phyloP scores from a whole-genome alignment of 2,888 invertebrate species.

The Spodoptera littoralis region DNA sequence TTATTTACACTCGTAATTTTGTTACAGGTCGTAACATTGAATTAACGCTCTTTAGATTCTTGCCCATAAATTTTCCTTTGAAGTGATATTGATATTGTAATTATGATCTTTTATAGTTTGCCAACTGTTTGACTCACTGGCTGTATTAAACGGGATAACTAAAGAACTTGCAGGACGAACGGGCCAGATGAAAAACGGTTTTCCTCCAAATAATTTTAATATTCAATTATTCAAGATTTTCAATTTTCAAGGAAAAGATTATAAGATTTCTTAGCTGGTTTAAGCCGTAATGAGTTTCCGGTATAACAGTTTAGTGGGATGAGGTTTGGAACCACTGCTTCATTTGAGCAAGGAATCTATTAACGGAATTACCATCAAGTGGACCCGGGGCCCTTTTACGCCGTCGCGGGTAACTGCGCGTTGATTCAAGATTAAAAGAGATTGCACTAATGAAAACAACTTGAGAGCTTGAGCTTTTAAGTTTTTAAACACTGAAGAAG shows the following conservation, averaged over 20 bases:
- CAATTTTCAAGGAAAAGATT: conserved; percentile 83
- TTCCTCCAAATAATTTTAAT: conserved; percentile 74
- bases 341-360: conserved; percentile 71
- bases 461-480: conserved; percentile 36
- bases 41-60: conserved; percentile 29
- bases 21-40: conserved; percentile 48
- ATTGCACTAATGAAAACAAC: conserved; percentile 56
- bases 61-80: conserved; percentile 7
- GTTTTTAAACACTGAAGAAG: conserved; percentile 36
- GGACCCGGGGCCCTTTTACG: conserved; percentile 54
- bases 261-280: conserved; percentile 84
- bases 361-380: conserved; percentile 68
- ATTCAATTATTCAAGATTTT: conserved; percentile 85
- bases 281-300: conserved; percentile 85
- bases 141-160: conserved; percentile 34
- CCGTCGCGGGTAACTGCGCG: conserved; percentile 38
- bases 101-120: conserved; percentile 1
- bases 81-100: conserved; percentile 18
- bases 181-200: conserved; percentile 63
- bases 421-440: conserved; percentile 57
- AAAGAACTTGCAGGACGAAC: conserved; percentile 45
- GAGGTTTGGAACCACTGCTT: conserved; percentile 73
- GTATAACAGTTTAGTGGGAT: conserved; percentile 81
- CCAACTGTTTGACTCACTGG: conserved; percentile 5
- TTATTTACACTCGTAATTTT: conserved; percentile 58